Evolutionary conservation across 2,888 invertebrate species (phyloP).

Genomic region (Candidula unifasciata): DNA sequence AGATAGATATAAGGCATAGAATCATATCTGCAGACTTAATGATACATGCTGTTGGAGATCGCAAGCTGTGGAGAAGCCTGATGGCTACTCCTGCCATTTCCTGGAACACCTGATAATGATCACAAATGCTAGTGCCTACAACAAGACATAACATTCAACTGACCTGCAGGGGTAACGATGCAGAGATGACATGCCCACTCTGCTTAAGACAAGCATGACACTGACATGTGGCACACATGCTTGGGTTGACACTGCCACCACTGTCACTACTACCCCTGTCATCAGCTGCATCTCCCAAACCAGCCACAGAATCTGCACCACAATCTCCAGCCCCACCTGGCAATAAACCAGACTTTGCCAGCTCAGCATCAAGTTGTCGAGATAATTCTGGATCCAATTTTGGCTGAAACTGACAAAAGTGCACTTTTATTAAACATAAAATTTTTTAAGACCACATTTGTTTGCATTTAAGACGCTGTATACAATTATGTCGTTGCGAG

Average conservation of each 20-base stretch:
- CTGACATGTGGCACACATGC: conserved; percentile 64
- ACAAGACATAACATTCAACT: background rate
- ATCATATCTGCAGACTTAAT: too few species aligned
- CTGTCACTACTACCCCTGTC: conserved; percentile 65
- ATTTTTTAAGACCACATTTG: background rate
- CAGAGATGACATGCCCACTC: conserved; percentile 71
- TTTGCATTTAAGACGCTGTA: too few species aligned
- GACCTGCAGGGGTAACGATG: conserved; percentile 72
- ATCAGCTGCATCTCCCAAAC: conserved; percentile 55
- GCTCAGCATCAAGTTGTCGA: conserved; percentile 45
- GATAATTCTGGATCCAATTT: conserved; percentile 43
- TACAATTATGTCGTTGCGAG: too few species aligned
- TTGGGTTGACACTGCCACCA: conserved; percentile 27
- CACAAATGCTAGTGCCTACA: background rate
- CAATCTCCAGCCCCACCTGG: conserved; percentile 63
- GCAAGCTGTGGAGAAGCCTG: too few species aligned
- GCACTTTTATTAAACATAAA: background rate
- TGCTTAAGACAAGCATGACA: conserved; percentile 76
- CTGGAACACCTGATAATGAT: too few species aligned
- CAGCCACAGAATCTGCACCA: conserved; percentile 66
- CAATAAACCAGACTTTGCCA: conserved; percentile 46
- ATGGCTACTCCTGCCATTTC: too few species aligned
- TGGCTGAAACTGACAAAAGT: conserved; percentile 48
- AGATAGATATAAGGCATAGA: too few species aligned
- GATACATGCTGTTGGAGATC: too few species aligned